phyloP scores from a whole-genome alignment of 2,113 vertebrate genomes.

The Phrynosoma platyrhinos region DNA sequence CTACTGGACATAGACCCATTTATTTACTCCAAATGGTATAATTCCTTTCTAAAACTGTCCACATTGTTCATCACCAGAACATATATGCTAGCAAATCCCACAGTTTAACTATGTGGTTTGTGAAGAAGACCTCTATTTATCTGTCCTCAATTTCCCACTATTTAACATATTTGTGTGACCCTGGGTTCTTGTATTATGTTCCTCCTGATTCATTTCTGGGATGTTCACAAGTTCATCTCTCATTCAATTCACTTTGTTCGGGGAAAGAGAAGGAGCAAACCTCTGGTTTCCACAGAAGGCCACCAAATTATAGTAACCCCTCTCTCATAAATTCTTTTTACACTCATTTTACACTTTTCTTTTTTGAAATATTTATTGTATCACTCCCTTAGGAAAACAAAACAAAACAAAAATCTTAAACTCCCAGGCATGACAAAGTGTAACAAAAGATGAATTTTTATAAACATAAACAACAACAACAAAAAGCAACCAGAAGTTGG shows the following conservation, averaged over 20 bases:
- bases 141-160: background rate
- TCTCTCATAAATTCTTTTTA: no score
- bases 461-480: no score
- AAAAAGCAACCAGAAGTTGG: background rate
- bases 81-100: background rate
- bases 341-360: no score
- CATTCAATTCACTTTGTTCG: background rate
- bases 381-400: no score
- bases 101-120: background rate
- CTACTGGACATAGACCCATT: no score
- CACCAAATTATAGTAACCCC: background rate
- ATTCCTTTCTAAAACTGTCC: no score
- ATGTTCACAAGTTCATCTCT: background rate
- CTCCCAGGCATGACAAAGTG: no score
- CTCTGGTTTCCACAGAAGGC: background rate
- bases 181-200: background rate
- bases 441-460: no score
- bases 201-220: background rate
- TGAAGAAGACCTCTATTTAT: background rate
- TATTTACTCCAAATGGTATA: no score
- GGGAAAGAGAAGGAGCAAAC: background rate
- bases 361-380: no score
- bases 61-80: no score
- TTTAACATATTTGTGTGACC: background rate
- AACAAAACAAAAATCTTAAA: no score